phyloP scores from a whole-genome alignment of 1,140 invertebrate species.

The Habropoda laboriosa region DNA sequence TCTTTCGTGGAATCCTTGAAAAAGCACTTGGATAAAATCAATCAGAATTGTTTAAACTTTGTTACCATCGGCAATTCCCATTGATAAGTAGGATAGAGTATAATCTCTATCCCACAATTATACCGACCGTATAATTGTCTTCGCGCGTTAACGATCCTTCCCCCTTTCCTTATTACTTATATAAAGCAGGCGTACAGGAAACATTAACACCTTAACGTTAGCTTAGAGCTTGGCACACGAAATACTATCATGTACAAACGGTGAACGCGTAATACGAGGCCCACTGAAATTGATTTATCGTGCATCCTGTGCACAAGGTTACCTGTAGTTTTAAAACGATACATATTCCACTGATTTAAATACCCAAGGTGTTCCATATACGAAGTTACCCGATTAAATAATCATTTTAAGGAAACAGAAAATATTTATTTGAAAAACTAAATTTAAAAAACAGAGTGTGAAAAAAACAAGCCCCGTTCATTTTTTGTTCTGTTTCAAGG shows the following conservation, averaged over 20 bases:
- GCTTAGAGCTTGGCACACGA: background rate
- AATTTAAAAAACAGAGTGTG: background rate
- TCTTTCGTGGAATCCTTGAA: background rate
- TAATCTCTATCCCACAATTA: constrained; percentile 2
- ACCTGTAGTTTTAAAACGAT: background rate
- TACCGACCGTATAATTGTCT: background rate
- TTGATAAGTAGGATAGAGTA: background rate
- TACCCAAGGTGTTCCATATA: background rate
- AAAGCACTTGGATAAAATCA: constrained; percentile 7
- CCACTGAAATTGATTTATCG: background rate
- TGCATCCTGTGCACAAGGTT: background rate
- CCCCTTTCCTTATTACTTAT: background rate
- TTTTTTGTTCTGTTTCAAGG: background rate
- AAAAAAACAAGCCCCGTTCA: background rate
- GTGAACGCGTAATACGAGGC: background rate
- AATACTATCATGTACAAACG: background rate
- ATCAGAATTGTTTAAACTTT: background rate
- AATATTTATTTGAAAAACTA: background rate
- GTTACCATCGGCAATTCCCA: background rate
- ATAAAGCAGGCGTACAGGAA: background rate
- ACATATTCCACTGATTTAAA: background rate
- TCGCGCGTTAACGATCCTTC: background rate
- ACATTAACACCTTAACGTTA: constrained; percentile 9
- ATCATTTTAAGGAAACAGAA: background rate
- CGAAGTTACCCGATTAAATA: background rate